Conservation (phyloP, 2,888 invertebrate genomes). For the Metacarcinus magister region DNA sequence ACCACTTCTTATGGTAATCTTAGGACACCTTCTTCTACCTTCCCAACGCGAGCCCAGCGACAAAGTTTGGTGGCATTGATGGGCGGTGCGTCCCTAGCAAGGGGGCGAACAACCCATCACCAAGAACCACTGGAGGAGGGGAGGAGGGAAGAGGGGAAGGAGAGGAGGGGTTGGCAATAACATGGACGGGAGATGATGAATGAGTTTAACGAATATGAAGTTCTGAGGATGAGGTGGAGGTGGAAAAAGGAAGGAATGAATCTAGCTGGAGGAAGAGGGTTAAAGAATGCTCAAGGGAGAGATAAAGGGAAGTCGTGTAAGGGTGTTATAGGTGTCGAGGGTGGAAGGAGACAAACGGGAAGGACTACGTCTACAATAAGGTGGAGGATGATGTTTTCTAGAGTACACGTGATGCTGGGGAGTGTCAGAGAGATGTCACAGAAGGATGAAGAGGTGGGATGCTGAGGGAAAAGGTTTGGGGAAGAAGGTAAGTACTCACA, state of each 20-base stretch:
- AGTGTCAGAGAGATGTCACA: no score
- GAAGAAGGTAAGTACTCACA: no score
- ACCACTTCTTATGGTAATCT: constrained; percentile 33
- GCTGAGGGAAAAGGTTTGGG: background rate
- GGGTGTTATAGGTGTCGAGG: background rate
- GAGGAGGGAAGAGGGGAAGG: background rate
- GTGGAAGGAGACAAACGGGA: no score
- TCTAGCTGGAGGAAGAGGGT: background rate
- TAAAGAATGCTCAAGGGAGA: background rate
- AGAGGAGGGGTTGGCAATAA: no score
- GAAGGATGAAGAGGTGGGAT: no score
- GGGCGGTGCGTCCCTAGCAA: background rate
- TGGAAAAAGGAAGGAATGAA: background rate
- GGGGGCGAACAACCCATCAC: background rate
- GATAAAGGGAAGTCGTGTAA: background rate
- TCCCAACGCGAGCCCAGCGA: background rate
- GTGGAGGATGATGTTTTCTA: no score
- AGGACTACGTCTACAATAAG: no score
- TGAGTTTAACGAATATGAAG: background rate
- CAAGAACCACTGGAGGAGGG: background rate
- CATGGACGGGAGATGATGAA: background rate
- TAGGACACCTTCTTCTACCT: background rate
- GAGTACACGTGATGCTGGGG: no score
- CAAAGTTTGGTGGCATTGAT: background rate
- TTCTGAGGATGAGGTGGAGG: background rate